Conservation (phyloP, 2,797 vertebrate species). For the Podarcis lilfordi region DNA sequence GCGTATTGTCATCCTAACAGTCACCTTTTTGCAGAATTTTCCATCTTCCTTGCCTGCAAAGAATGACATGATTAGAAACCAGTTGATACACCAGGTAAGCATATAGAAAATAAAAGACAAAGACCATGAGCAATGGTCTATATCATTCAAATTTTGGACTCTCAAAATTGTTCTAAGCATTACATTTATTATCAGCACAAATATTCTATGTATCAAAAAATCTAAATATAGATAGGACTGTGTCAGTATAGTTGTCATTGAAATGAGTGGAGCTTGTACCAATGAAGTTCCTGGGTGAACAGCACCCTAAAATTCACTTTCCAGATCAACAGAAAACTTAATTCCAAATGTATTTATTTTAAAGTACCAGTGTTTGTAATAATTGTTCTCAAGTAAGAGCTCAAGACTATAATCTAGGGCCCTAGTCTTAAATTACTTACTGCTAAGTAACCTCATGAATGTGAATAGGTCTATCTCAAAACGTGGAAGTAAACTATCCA, state of each 20-base stretch:
- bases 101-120: neutral
- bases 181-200: neutral
- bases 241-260: neutral
- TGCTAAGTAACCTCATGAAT: neutral
- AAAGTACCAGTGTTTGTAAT: neutral
- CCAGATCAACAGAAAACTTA: neutral
- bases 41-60: conserved; percentile 95
- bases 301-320: neutral
- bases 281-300: neutral
- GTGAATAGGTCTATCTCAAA: neutral
- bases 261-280: neutral
- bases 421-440: neutral
- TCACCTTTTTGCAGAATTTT: conserved; percentile 97
- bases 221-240: neutral
- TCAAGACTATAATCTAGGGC: neutral
- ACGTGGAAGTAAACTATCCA: too few species aligned
- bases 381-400: neutral
- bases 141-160: neutral
- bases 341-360: neutral
- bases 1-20: conserved; percentile 97
- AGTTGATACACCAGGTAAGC: conserved; percentile 2
- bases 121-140: too few species aligned
- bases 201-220: neutral
- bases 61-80: conserved; percentile 46
- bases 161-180: neutral